phyloP scores from a whole-genome alignment of 2,797 vertebrate genomes.

The Rhinogobio ventralis region DNA sequence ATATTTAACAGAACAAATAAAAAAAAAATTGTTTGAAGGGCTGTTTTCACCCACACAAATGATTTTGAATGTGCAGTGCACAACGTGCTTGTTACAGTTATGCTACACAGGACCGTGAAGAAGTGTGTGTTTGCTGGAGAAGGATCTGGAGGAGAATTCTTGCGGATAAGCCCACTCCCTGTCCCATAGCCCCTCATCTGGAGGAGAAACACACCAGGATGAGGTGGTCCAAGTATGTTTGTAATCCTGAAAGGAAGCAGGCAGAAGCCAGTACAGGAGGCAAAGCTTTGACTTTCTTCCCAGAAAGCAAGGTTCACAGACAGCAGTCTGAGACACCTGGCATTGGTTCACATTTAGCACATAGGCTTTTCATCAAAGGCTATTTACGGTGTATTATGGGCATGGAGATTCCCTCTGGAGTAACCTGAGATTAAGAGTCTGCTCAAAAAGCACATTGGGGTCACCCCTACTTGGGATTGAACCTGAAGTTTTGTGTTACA shows the following conservation, averaged over 20 bases:
- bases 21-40: background rate
- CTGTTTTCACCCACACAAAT: background rate
- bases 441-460: background rate
- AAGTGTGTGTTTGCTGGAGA: conserved; percentile 31
- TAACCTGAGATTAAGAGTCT: conserved; percentile 21
- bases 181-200: conserved; percentile 58
- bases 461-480: conserved; percentile 23
- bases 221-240: conserved; percentile 31
- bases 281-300: conserved; percentile 23
- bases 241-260: conserved; percentile 25
- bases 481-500: conserved; percentile 21
- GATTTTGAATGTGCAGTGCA: background rate
- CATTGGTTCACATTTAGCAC: conserved; percentile 12
- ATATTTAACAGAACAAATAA: background rate
- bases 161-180: conserved; percentile 42
- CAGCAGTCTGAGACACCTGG: conserved; percentile 20
- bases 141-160: conserved; percentile 32
- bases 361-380: conserved; percentile 37
- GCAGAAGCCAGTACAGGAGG: conserved; percentile 2
- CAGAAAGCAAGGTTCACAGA: conserved; percentile 14
- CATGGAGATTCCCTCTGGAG: conserved; percentile 12
- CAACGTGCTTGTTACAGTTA: background rate
- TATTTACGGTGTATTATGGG: background rate
- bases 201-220: conserved; percentile 55
- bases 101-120: background rate